A percentile compares a stretch with the other conserved stretches of the same genome.
Conservation (phyloP, 2,888 invertebrate species). For the Drosophila prolongata region DNA sequence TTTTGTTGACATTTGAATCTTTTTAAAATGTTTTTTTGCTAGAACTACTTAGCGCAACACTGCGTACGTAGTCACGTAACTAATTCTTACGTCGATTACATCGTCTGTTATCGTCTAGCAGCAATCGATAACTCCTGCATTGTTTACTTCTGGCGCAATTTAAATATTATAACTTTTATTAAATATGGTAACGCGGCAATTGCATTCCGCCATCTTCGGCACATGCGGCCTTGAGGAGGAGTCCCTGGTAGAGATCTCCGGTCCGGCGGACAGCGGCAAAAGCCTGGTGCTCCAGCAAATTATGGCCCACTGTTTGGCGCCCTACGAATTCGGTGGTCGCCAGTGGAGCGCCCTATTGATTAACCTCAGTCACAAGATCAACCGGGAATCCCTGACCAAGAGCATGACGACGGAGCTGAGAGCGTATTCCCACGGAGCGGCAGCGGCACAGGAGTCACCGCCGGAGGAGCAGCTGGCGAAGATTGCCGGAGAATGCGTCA, state of each 20-base stretch:
- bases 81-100: too few species aligned
- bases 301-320: conserved; percentile 25
- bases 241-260: conserved; percentile 19
- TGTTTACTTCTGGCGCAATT: conserved; percentile 1
- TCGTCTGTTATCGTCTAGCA: background rate
- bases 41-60: too few species aligned
- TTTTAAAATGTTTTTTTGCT: too few species aligned
- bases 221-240: conserved; percentile 15
- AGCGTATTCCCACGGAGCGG: background rate
- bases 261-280: conserved; percentile 11
- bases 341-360: conserved; percentile 11
- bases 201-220: conserved; percentile 19
- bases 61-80: too few species aligned
- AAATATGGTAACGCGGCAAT: background rate
- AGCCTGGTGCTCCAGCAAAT: conserved; percentile 31
- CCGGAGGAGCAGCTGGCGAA: background rate
- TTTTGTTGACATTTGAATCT: background rate
- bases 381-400: conserved; percentile 13
- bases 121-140: background rate
- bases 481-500: conserved; percentile 14
- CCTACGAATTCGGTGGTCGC: conserved; percentile 21
- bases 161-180: conserved; percentile 2
- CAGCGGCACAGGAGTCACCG: background rate
- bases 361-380: conserved; percentile 31
- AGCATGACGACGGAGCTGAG: conserved; percentile 4